A percentile compares a stretch with the other conserved stretches of the same genome.
phyloP scores from a whole-genome alignment of 2,888 invertebrate species.

The Leucophenga maculata region DNA sequence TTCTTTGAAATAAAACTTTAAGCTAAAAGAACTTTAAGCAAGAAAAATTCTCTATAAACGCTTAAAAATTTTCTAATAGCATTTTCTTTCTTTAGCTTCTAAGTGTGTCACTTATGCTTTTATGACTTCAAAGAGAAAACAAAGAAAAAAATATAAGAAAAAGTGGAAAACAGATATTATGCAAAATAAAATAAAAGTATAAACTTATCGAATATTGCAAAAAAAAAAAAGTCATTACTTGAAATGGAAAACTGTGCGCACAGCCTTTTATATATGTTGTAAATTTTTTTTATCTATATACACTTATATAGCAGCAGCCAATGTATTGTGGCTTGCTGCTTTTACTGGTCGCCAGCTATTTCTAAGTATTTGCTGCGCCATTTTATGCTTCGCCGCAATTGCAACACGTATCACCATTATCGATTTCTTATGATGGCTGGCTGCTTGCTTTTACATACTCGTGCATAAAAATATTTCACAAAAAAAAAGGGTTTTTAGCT shows the following conservation, averaged over 20 bases:
- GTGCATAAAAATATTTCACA: not conserved
- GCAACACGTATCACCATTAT: conserved; percentile 21
- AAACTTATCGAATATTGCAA: not conserved
- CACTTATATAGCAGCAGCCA: not conserved
- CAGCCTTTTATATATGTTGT: not conserved
- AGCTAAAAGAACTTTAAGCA: no score
- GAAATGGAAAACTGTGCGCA: conserved; percentile 9
- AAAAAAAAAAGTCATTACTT: conserved; percentile 8
- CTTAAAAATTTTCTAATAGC: no score
- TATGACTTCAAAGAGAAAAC: conserved; percentile 54
- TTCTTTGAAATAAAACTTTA: no score
- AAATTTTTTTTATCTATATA: not conserved
- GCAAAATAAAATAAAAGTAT: not conserved
- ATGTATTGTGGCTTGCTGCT: not conserved
- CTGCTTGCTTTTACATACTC: not conserved
- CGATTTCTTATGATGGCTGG: conserved; percentile 14
- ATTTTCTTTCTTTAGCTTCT: not conserved
- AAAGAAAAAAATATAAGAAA: not conserved
- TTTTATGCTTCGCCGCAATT: not conserved
- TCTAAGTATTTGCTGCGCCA: no score
- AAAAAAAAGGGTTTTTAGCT: no score
- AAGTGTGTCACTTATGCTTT: conserved; percentile 49
- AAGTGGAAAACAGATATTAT: not conserved
- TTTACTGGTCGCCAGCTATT: no score
- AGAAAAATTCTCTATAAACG: no score